These are phyloP conservation scores for Poecile montanus DNA, from an alignment of 2,797 vertebrate species.

Conservation along the genomic window DNA sequence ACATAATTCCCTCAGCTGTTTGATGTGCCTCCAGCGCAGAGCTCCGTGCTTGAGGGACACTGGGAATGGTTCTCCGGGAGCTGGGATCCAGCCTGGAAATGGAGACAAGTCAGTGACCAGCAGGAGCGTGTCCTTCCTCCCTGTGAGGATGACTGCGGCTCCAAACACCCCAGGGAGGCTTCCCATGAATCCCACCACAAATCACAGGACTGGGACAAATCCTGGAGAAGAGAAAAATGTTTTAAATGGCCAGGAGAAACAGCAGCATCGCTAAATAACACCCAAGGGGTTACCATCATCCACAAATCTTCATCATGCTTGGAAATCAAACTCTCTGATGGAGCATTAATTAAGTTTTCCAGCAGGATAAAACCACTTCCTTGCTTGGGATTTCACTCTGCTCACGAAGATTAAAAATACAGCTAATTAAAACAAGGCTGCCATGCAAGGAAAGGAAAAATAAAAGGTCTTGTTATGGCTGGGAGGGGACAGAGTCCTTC, in stretches of 20 bases:
- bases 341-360: slow-evolving; percentile 12
- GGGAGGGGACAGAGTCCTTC: neutral
- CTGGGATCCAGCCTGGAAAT: neutral
- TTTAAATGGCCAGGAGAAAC: neutral
- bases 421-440: slow-evolving; percentile 18
- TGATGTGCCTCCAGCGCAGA: rapidly evolving
- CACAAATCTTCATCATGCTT: neutral
- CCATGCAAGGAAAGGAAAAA: neutral
- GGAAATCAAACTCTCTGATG: neutral
- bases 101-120: neutral
- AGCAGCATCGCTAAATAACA: neutral
- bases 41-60: neutral
- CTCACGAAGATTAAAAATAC: neutral
- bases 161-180: neutral
- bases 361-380: neutral
- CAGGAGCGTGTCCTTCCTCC: neutral
- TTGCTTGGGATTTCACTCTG: neutral
- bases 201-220: neutral
- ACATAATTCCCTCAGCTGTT: neutral
- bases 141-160: rapidly evolving
- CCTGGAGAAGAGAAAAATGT: neutral
- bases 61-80: rapidly evolving
- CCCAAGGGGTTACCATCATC: rapidly evolving
- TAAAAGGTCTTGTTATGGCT: neutral
- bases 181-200: neutral